Conservation (phyloP, 2,888 invertebrate genomes). For the Macrosoma leucophasiata region DNA sequence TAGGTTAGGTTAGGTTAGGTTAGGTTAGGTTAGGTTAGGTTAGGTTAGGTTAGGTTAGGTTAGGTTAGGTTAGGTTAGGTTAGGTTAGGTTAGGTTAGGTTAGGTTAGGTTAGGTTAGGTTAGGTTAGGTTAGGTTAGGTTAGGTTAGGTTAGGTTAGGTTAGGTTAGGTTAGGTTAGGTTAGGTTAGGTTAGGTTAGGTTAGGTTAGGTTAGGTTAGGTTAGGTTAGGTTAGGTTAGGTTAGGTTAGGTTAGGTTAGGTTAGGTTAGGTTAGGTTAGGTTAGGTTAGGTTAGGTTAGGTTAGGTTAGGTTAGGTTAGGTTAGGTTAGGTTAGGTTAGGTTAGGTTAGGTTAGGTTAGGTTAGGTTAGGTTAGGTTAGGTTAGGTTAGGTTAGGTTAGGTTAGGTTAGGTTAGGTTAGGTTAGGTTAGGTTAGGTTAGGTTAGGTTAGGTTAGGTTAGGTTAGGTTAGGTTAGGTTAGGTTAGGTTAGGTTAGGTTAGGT, state of each 20-base stretch:
- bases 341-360: conserved; percentile 9
- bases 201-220: conserved; percentile 16
- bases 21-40: conserved; percentile 24
- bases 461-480: conserved; percentile 9
- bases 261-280: conserved; percentile 16
- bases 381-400: conserved; percentile 7
- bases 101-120: conserved; percentile 23
- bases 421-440: conserved; percentile 11
- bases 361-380: conserved; percentile 10
- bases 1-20: conserved; percentile 18
- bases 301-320: conserved; percentile 13
- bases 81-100: conserved; percentile 24
- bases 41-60: conserved; percentile 23
- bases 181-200: conserved; percentile 17
- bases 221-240: conserved; percentile 16
- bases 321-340: conserved; percentile 12
- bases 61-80: conserved; percentile 15
- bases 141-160: conserved; percentile 24
- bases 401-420: background rate
- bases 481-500: conserved; percentile 12
- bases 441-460: conserved; percentile 12
- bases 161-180: conserved; percentile 24
- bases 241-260: conserved; percentile 17
- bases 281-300: conserved; percentile 15
- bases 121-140: conserved; percentile 22